Evolutionary conservation across 2,888 invertebrate genomes (phyloP).

Genomic region (Chaetogeoica ovagalla): DNA sequence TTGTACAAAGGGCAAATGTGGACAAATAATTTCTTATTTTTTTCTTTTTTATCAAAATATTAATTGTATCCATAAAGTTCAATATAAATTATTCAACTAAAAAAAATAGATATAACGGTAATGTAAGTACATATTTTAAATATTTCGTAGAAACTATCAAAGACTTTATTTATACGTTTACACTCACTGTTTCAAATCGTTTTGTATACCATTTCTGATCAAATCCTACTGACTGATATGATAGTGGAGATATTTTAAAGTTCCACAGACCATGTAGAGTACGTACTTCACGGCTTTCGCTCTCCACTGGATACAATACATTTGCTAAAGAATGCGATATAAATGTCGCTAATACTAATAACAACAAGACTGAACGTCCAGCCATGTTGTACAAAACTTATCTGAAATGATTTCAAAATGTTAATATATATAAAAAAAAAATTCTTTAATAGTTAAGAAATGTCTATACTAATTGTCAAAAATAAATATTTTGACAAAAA

Average conservation of each 20-base stretch:
- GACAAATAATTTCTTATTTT: no score
- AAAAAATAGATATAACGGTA: no score
- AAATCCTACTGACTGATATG: constrained; percentile 29
- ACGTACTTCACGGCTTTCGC: constrained; percentile 46
- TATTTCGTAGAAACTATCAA: not conserved
- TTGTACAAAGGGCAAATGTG: no score
- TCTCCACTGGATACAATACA: constrained; percentile 47
- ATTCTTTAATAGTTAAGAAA: not conserved
- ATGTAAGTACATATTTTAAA: not conserved
- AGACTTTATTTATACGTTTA: not conserved
- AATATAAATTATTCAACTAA: no score
- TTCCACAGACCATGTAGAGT: constrained; percentile 46
- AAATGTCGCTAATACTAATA: not conserved
- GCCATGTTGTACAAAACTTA: constrained; percentile 17
- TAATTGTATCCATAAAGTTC: no score
- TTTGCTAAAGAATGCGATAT: not conserved
- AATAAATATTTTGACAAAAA: no score
- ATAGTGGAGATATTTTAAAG: constrained; percentile 45
- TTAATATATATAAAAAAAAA: not conserved
- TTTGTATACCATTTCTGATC: constrained; percentile 31
- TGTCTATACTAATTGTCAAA: no score
- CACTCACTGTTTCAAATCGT: constrained; percentile 41
- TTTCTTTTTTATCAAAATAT: no score
- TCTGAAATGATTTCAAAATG: not conserved
- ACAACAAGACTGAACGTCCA: not conserved